Percentiles rank a stretch among this genome's conserved stretches.
These are phyloP conservation scores for Taurulus bubalis DNA, from an alignment of 2,113 vertebrate genomes.

Conservation along the genomic window DNA sequence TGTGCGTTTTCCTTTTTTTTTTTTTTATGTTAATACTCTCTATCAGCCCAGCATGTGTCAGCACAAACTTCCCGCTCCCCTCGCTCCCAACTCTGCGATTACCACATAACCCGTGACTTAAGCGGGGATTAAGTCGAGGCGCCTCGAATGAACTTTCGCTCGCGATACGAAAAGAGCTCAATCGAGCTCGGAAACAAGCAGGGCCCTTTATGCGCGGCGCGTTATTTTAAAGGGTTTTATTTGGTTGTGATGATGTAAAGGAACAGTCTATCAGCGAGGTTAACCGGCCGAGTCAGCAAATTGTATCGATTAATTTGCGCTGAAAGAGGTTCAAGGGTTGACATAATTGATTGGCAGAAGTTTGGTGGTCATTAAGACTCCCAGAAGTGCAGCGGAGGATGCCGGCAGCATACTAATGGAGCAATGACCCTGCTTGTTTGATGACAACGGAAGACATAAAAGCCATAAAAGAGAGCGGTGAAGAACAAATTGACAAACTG, in stretches of 20 bases:
- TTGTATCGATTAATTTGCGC: constrained; percentile 52
- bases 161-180: constrained; percentile 53
- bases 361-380: constrained; percentile 31
- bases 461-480: background rate
- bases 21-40: constrained; percentile 70
- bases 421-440: background rate
- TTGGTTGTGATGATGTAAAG: constrained; percentile 34
- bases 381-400: constrained; percentile 13
- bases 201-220: constrained; percentile 24
- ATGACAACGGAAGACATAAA: background rate
- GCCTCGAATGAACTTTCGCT: constrained; percentile 69
- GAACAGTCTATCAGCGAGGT: constrained; percentile 45
- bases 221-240: constrained; percentile 55
- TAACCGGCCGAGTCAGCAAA: constrained; percentile 53
- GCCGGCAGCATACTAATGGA: constrained; percentile 13
- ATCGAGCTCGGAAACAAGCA: constrained; percentile 52
- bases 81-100: constrained; percentile 59
- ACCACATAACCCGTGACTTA: constrained; percentile 65
- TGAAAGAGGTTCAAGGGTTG: constrained; percentile 51
- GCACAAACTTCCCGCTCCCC: constrained; percentile 58
- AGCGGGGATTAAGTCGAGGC: constrained; percentile 73
- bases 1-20: constrained; percentile 59
- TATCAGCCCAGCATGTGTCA: constrained; percentile 66
- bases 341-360: constrained; percentile 64
- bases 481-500: background rate